Percentiles rank a stretch among this genome's conserved stretches.
phyloP scores from a whole-genome alignment of 2,888 invertebrate species.

The Macrophya annulata region DNA sequence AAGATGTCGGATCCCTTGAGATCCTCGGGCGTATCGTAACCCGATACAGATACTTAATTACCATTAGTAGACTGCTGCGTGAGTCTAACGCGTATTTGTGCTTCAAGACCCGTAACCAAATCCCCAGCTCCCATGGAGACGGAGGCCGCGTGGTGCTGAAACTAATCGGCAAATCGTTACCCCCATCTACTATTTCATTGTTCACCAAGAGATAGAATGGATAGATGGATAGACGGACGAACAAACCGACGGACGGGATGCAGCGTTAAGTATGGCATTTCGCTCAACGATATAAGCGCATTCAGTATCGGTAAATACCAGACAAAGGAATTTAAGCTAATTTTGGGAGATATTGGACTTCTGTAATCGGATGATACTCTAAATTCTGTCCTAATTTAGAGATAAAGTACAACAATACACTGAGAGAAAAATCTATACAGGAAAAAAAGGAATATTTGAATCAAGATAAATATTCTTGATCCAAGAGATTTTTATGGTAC shows the following conservation, averaged over 20 bases:
- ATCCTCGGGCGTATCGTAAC: constrained; percentile 10
- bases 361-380: background rate
- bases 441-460: too few relatives aligned
- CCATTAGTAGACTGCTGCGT: constrained; percentile 39
- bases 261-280: constrained; percentile 37
- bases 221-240: constrained; percentile 3
- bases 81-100: constrained; percentile 42
- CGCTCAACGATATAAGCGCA: constrained; percentile 4
- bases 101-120: constrained; percentile 33
- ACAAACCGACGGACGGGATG: background rate
- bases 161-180: constrained; percentile 39
- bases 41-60: constrained; percentile 54
- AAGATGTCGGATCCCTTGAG: constrained; percentile 24
- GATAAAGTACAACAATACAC: too few relatives aligned
- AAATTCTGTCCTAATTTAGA: background rate
- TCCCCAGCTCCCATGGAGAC: constrained; percentile 47
- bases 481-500: too few relatives aligned
- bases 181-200: constrained; percentile 32
- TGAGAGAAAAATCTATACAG: too few relatives aligned
- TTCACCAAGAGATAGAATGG: background rate
- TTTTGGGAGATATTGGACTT: background rate
- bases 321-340: background rate
- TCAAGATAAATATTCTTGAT: too few relatives aligned
- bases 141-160: background rate
- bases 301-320: constrained; percentile 8